phyloP scores from a whole-genome alignment of 2,113 vertebrate genomes.

The Corythaeola cristata region DNA sequence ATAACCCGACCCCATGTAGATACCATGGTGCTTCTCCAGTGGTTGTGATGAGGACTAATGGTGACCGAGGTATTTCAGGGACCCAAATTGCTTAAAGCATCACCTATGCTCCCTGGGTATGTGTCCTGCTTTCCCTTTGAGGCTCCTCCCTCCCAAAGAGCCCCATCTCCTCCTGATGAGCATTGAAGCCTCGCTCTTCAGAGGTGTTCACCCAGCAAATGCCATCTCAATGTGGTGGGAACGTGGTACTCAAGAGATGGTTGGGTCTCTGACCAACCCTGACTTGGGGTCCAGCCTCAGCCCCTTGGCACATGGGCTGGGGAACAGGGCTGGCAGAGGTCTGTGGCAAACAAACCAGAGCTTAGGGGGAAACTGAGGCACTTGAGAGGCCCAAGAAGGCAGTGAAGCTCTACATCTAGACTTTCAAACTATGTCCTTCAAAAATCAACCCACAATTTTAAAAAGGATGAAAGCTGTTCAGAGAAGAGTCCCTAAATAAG shows the following conservation, averaged over 20 bases:
- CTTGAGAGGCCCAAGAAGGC: neutral
- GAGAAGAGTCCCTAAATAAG: neutral
- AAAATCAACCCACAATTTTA: neutral
- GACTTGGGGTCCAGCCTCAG: neutral
- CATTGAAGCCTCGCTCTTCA: neutral
- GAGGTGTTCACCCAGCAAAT: neutral
- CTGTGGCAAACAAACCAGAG: neutral
- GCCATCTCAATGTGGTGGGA: neutral
- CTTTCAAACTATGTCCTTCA: neutral
- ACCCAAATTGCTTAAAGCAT: neutral
- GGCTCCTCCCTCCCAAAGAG: neutral
- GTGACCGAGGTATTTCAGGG: accelerated
- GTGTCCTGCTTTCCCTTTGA: neutral
- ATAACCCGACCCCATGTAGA: accelerated
- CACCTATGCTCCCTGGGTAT: accelerated
- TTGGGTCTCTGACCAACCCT: neutral
- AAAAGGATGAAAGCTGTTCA: accelerated
- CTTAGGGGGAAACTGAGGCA: neutral
- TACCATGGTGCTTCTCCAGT: accelerated
- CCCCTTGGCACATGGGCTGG: no score
- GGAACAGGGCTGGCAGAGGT: neutral
- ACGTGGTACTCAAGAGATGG: accelerated
- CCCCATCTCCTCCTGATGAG: neutral
- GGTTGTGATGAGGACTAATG: neutral
- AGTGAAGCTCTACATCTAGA: neutral